Conservation (phyloP, 2,888 invertebrate species). For the Auanema sp. region DNA sequence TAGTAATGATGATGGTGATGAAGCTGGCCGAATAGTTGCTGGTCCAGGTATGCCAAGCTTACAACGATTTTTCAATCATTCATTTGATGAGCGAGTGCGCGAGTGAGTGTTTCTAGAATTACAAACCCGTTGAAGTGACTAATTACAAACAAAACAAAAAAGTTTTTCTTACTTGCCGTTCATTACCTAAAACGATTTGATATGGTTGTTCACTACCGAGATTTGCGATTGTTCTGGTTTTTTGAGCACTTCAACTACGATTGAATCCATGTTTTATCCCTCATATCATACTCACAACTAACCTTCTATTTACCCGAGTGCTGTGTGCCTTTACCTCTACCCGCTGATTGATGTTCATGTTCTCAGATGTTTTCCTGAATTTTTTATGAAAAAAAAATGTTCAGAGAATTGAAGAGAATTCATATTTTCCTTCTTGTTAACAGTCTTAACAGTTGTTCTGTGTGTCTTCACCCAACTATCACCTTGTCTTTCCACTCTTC, state of each 20-base stretch:
- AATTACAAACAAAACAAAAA: too few species aligned
- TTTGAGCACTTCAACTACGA: too few species aligned
- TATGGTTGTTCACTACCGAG: too few species aligned
- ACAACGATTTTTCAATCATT: too few species aligned
- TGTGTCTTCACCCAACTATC: constrained; percentile 9
- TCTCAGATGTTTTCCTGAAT: background rate
- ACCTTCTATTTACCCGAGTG: background rate
- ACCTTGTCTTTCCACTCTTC: background rate
- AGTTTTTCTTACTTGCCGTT: too few species aligned
- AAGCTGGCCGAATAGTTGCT: constrained; percentile 60
- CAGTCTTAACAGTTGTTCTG: background rate
- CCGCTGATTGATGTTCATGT: background rate
- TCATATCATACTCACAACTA: too few species aligned
- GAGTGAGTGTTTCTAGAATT: too few species aligned
- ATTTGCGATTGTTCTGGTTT: too few species aligned
- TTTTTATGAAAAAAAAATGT: background rate
- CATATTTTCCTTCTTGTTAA: background rate
- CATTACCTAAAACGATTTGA: too few species aligned
- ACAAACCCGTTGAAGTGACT: too few species aligned
- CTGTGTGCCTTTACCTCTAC: background rate
- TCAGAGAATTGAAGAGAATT: background rate
- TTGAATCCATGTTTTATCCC: too few species aligned
- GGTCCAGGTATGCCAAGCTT: constrained; percentile 52
- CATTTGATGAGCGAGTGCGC: too few species aligned
- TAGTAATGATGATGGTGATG: constrained; percentile 43